Conservation (phyloP, 2,113 vertebrate species). For the Microcebus ravelobensis region DNA sequence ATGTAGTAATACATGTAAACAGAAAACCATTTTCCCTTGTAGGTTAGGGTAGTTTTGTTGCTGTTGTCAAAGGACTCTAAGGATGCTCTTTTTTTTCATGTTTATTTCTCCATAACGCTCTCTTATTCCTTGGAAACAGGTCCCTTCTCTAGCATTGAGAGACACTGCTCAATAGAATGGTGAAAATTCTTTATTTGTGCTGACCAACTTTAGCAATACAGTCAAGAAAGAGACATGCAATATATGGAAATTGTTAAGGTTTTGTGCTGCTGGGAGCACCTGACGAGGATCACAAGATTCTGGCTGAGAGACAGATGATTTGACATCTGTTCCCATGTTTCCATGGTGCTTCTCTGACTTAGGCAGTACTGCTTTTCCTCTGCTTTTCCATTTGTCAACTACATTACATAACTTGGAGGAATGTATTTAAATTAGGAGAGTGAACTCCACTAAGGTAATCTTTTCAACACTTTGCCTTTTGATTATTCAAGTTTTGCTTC, state of each 20-base stretch:
- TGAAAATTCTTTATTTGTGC: background rate
- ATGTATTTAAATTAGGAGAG: background rate
- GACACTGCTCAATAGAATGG: background rate
- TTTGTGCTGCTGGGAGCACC: background rate
- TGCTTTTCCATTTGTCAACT: background rate
- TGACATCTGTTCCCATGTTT: background rate
- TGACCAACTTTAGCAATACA: background rate
- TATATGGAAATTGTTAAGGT: background rate
- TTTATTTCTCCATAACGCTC: background rate
- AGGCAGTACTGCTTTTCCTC: background rate
- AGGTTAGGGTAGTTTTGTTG: background rate
- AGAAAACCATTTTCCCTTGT: background rate
- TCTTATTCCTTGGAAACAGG: constrained; percentile 20
- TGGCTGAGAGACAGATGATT: background rate
- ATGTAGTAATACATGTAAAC: background rate
- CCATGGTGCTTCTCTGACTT: background rate
- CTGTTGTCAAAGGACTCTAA: background rate
- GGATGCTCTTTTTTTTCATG: background rate
- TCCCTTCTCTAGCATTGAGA: background rate
- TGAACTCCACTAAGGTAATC: background rate
- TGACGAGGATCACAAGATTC: background rate
- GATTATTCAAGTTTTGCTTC: background rate
- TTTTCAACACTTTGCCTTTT: background rate
- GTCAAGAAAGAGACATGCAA: background rate
- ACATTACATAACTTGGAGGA: background rate